phyloP scores from a whole-genome alignment of 2,888 invertebrate species.

The Pheosia gnoma region DNA sequence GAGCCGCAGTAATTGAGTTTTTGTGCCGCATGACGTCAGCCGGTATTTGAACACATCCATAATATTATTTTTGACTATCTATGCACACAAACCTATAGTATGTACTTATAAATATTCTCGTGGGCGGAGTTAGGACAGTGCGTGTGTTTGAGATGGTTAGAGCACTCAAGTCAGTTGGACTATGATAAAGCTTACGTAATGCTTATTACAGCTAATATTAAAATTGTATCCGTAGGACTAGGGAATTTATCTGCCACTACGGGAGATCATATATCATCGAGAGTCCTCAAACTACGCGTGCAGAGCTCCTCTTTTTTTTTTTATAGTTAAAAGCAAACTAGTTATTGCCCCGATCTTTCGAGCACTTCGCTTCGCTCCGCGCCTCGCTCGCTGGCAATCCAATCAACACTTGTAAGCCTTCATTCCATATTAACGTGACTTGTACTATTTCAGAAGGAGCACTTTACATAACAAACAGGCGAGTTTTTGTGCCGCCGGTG shows the following conservation, averaged over 20 bases:
- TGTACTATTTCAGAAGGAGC: slow-evolving; percentile 4
- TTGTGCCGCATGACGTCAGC: not conserved
- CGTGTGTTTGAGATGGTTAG: slow-evolving; percentile 6
- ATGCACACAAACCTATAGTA: not conserved
- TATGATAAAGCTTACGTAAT: not conserved
- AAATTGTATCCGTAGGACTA: not conserved
- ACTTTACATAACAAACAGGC: slow-evolving; percentile 9
- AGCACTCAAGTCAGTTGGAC: not conserved
- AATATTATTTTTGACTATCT: not conserved
- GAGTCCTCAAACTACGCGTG: too few relatives aligned
- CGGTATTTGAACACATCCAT: not conserved
- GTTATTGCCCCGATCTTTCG: not conserved
- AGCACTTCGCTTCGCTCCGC: not conserved
- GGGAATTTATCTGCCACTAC: not conserved
- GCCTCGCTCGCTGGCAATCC: not conserved
- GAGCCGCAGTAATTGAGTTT: slow-evolving; percentile 2
- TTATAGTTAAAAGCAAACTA: too few relatives aligned
- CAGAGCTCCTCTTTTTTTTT: too few relatives aligned
- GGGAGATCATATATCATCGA: too few relatives aligned
- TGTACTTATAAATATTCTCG: not conserved
- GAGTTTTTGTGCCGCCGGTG: not conserved
- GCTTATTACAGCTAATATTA: not conserved
- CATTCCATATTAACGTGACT: not conserved
- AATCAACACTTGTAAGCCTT: not conserved
- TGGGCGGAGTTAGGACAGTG: not conserved